Percentiles rank a stretch among this genome's conserved stretches.
These are phyloP conservation scores for Epicauta chinensis DNA, from an alignment of 1,140 invertebrate genomes.

Conservation along the genomic window DNA sequence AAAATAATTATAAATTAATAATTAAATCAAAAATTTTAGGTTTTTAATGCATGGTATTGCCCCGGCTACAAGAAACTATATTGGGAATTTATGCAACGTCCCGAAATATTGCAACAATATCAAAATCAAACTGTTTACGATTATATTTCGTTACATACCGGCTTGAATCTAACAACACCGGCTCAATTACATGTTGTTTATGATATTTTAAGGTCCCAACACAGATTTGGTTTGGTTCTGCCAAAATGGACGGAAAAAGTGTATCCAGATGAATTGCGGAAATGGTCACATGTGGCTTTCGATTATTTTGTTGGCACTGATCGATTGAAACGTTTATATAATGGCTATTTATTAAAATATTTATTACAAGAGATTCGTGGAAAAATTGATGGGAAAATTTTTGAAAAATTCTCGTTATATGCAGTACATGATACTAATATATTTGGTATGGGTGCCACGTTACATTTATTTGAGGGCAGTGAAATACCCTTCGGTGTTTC, in stretches of 20 bases:
- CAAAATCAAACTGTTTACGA: slow-evolving; percentile 15
- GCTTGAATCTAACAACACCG: slow-evolving; percentile 24
- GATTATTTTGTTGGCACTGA: background rate
- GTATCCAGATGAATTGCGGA: slow-evolving; percentile 47
- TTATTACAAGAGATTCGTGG: slow-evolving; percentile 51
- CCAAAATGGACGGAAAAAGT: slow-evolving; percentile 57
- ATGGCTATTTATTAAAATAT: slow-evolving; percentile 51
- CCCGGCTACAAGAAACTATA: slow-evolving; percentile 20
- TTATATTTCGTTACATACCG: slow-evolving; percentile 26
- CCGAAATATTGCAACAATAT: slow-evolving; percentile 7
- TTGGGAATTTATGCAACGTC: background rate
- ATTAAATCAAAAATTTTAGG: slow-evolving; percentile 6
- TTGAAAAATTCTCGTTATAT: slow-evolving; percentile 59
- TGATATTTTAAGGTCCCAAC: slow-evolving; percentile 25
- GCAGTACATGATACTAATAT: slow-evolving; percentile 69
- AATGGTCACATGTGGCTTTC: slow-evolving; percentile 13
- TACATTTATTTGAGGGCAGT: slow-evolving; percentile 59
- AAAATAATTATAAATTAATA: slow-evolving; percentile 7
- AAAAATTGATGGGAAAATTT: slow-evolving; percentile 43
- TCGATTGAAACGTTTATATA: slow-evolving; percentile 7
- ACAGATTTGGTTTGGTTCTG: slow-evolving; percentile 50
- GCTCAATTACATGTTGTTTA: slow-evolving; percentile 10
- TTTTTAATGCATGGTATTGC: slow-evolving; percentile 18
- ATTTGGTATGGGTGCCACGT: slow-evolving; percentile 54
- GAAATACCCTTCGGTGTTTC: slow-evolving; percentile 53